Evolutionary conservation across 53 echinoderm and acorn worm species (phyloP), one percentile per base, ranked within the genome.

Genomic region (Actinopyga echinites): DNA sequence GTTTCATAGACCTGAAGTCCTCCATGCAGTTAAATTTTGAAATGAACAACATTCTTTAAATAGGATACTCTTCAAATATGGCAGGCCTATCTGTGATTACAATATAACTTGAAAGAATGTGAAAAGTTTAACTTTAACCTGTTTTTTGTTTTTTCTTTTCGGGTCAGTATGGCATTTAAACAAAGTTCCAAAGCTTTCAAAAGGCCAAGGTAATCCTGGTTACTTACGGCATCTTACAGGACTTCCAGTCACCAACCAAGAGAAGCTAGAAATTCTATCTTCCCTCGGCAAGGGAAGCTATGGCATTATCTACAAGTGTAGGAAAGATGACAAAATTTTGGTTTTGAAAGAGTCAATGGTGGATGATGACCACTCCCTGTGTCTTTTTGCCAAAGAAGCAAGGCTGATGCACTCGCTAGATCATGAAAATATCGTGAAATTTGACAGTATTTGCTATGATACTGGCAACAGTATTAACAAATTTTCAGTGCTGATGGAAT

Each of bases 401-500:
- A 30, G 24, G 6, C 28, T 74, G 28, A 7, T 45, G 17, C 6
- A 74, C 11, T 25, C 28, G 6, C 5, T 71, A n/a, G 60, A 30
- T 0, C 71, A 71, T 71, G 71, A 71, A 36, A 71, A 71, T 38
- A 71, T 71, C 21, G 71, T 69, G 35, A 17, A 49, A 42, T 15
- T 74, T 26, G 5, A 74, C 43, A 36, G 75, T 13, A 35, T 74
- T 49, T 74, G 32, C 29, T 19, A 17, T 26, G 28, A 30, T 17
- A 17, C 28, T 6, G 6, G 25, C 25, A 66, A 3, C 29, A 31
- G 11, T 40, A 8, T 35, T 23, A 23, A 8, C 37, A 35, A 69
- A 32, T 12, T 23, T 15, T 36, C 75, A 17, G 19, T 74, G 23
- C 52, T 74, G 7, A 20, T 74, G 49, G 75, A 36, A 0, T 49